Base-by-base conservation (phyloP, 2,888 invertebrate genomes). In the Cotesia congregata region DNA sequence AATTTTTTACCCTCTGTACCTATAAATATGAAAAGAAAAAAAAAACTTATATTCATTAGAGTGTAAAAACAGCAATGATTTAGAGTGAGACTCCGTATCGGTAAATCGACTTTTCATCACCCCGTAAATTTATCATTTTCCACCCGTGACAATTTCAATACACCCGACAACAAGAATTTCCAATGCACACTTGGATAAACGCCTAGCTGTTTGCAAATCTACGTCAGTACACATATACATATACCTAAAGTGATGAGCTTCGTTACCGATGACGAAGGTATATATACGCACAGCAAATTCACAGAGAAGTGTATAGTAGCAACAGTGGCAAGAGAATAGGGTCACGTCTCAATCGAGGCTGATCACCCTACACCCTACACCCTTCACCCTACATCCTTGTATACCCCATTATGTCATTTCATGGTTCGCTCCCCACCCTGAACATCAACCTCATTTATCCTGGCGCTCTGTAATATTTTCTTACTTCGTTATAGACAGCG, bases 391-490 rank as follows among this genome's bases (percentile, higher is more conserved):
- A 41, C 40, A 9, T 17, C 41, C 9, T 50, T 50, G 50, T 65
- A 67, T 64, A 77, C 80, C 72, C 78, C 81, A 83, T 85, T 84
- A 83, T 81, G 80, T 84, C 83, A 83, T 85, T 85, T 86, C 82
- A 86, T 81, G 84, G 82, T 84, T 80, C 82, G 84, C 81, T 80
- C 82, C 84, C 79, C 82, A 83, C 80, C 81, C 82, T 83, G 83
- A 85, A 85, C 83, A 82, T 81, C 74, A 82, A 80, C 81, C 80
- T 83, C 85, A 83, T 84, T 80, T 84, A 85, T 85, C 85, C 82
- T 50, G 77, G 76, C 81, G 78, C 80, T 80, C 80, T 82, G 83
- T 82, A 83, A 84, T 84, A 77, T 79, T 75, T 75, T 78, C 71
- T 50, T 73, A 65, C 41, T 73, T 20, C 15, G 38, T 73, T 73